These are phyloP conservation scores for Callosobruchus maculatus DNA, from an alignment of 2,888 invertebrate species.

Conservation along the genomic window DNA sequence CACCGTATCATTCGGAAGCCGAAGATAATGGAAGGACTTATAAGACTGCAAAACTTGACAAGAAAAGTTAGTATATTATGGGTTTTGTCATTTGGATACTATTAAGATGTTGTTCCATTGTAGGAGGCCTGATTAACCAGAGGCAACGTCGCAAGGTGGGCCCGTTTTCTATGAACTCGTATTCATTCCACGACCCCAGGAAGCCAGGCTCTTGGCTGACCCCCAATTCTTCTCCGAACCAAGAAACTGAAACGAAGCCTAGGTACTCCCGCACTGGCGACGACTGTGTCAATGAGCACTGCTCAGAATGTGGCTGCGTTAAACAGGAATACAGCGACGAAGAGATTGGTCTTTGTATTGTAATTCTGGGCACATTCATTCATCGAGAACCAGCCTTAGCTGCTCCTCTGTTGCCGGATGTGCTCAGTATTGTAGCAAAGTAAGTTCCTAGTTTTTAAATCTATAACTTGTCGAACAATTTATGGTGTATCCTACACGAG, in stretches of 20 bases:
- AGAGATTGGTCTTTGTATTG: constrained; percentile 90
- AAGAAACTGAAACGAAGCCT: constrained; percentile 52
- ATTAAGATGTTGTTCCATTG: no score
- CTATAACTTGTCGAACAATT: no score
- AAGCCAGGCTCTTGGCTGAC: constrained; percentile 56
- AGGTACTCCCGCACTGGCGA: constrained; percentile 67
- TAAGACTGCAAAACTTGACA: constrained; percentile 38
- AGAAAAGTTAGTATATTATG: constrained; percentile 35
- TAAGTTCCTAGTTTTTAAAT: no score
- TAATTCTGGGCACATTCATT: constrained; percentile 91
- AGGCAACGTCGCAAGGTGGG: constrained; percentile 55
- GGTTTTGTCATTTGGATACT: no score
- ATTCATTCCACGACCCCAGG: constrained; percentile 53
- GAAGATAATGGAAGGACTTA: constrained; percentile 37
- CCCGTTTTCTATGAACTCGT: constrained; percentile 55
- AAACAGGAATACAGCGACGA: constrained; percentile 95
- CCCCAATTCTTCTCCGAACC: constrained; percentile 42
- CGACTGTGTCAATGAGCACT: constrained; percentile 69
- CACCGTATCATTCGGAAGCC: constrained; percentile 50
- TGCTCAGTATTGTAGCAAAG: constrained; percentile 86
- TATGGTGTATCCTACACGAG: no score
- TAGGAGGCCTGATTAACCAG: constrained; percentile 46
- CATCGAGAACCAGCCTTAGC: constrained; percentile 93
- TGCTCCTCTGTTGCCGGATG: constrained; percentile 89
- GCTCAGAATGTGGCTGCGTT: constrained; percentile 86